Evolutionary conservation across 2,888 invertebrate species (phyloP), one percentile per base, ranked within the genome.

Genomic region (Sipunculus nudus): DNA sequence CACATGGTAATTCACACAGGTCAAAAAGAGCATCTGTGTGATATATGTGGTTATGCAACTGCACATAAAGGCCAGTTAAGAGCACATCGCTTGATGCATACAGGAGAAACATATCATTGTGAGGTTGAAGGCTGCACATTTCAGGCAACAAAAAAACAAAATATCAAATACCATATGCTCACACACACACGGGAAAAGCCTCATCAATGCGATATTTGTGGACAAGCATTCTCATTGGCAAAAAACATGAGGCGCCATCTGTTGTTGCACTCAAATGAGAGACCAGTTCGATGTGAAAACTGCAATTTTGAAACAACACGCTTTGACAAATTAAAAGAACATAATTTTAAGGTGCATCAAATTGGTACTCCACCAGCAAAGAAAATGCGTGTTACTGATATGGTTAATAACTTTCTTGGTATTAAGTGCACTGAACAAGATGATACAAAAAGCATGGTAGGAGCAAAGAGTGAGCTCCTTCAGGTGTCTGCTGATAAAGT

Each of bases 181-280:
- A 87, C 87, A 0, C 88, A 88, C 63, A 86, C 85, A 3, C 86
- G 86, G 55, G 87, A 87, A 39, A 85, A 85, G 23, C 85, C 87
- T 1, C 87, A 87, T 63, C 86, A 87, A 52, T 88, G 88, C 73
- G 87, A 87, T 65, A 80, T 87, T 3, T 88, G 88, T 70, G 87
- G 87, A 4, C 86, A 86, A 52, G 85, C 85, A 54, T 88, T 88
- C 71, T 87, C 87, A 8, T 84, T 87, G 61, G 84, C 84, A 50
- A 87, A 87, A 73, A 88, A 87, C 71, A 79, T 87, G 78, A 76
- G 80, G 21, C 71, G 84, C 16, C 84, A 84, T 69, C 80, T 81
- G 73, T 60, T 80, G 19, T 71, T 83, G 19, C 84, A 84, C 60
- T 70, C 75, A 16, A 65, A 72, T 29, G 70, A 68, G 8, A 67